A percentile compares a stretch with the other conserved stretches of the same genome.
phyloP scores from a whole-genome alignment of 2,797 vertebrate species.

The Poeciliopsis gracilis region DNA sequence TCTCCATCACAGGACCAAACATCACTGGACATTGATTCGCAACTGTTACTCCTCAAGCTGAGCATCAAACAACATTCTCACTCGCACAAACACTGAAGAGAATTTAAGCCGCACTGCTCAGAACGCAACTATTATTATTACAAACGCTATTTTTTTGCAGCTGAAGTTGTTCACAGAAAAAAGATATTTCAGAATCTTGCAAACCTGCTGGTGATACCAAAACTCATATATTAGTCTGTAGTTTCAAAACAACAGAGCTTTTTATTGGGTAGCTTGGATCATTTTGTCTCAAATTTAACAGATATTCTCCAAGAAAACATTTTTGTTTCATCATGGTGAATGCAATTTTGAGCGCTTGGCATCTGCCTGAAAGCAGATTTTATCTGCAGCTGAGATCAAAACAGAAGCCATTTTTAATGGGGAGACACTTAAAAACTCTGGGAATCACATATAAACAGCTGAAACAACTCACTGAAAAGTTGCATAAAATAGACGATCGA shows the following conservation, averaged over 20 bases:
- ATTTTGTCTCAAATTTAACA: background rate
- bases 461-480: background rate
- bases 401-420: background rate
- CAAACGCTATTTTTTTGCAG: background rate
- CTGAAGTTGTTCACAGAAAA: background rate
- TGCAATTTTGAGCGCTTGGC: background rate
- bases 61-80: slow-evolving; percentile 34
- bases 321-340: background rate
- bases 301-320: background rate
- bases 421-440: background rate
- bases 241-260: background rate
- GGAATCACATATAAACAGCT: background rate
- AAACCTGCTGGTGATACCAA: background rate
- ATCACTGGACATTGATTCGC: slow-evolving; percentile 62
- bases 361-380: background rate
- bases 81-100: slow-evolving; percentile 8
- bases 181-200: background rate
- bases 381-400: too few species aligned
- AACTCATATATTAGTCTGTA: background rate
- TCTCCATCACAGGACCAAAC: slow-evolving; percentile 46
- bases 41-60: slow-evolving; percentile 56
- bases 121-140: background rate
- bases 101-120: slow-evolving; percentile 17
- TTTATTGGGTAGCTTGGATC: background rate
- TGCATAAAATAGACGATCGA: background rate